Base-by-base conservation (phyloP, 92 coral and sea anemone species). In the Meandrina meandrites region DNA sequence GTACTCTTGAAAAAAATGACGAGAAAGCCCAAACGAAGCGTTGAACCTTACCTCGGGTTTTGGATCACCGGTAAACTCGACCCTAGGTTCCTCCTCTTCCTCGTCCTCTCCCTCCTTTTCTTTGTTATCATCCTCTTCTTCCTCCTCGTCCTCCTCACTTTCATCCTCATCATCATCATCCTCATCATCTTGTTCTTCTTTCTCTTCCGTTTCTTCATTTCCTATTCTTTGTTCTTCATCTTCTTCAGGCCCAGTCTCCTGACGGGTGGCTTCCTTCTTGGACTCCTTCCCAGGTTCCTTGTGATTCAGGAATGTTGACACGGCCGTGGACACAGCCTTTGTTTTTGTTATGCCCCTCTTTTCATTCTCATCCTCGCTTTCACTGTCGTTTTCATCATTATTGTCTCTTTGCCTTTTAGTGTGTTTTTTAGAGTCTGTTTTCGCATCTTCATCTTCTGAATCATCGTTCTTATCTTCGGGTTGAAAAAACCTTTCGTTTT, bases 241-340 rank as follows among this genome's bases (percentile, higher is more conserved):
- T 32, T 77, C 68, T 84, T 82, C 68, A 18, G 31, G 67, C 56
- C 57, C 87, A 36, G 73, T 58, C 68, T 78, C 83, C 69, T 71
- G 64, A 27, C 30, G 60, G 47, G 28, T 19, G 17, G 14, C 58
- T 27, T 81, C 72, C 42, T 47, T 27, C 80, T 37, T 75, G n/a
- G 78, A 37, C 53, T 91, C 86, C 42, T 64, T 32, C 53, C n/a
- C 50, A 8, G 80, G 48, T 67, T 68, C 86, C 60, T 81, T 83
- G 16, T 37, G 47, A 30, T 37, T 82, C 78, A 92, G 76, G 85
- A 94, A 94, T 5, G 94, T 91, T 19, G 94, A 89, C 60, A 94
- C 67, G n/a, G 98, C 94, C 30, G 94, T 94, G 10, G 98, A 86
- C 81, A 94, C 42, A 93, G 78, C 31, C 93, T 91, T 56, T 88